Conservation (phyloP, 1,140 invertebrate genomes). For the Neomicropteryx cornuta region DNA sequence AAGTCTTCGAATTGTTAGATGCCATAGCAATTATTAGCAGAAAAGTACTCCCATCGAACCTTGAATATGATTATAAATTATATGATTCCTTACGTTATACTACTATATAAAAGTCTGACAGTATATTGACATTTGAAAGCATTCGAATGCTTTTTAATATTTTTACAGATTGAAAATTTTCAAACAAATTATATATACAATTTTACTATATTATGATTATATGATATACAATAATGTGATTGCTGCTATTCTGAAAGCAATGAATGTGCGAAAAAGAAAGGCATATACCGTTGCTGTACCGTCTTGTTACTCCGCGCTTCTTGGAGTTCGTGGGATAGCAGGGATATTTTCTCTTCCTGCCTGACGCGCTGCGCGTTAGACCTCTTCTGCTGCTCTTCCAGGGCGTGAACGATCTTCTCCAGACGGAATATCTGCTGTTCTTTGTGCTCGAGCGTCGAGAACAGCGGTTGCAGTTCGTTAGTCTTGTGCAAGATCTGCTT, state of each 20-base stretch:
- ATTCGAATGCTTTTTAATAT: no score
- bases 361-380: conserved; percentile 45
- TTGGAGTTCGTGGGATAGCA: conserved; percentile 38
- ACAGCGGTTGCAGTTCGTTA: conserved; percentile 41
- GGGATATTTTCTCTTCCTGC: conserved; percentile 47
- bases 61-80: no score
- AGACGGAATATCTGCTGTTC: conserved; percentile 43
- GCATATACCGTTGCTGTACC: not conserved
- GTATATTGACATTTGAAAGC: no score
- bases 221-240: conserved; percentile 1
- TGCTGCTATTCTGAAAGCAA: not conserved
- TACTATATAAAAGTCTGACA: no score
- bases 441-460: conserved; percentile 39
- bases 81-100: no score
- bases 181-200: no score
- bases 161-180: no score
- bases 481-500: conserved; percentile 40
- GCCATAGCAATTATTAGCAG: no score
- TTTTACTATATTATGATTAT: not conserved
- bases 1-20: no score
- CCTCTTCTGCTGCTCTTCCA: conserved; percentile 48
- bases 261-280: no score
- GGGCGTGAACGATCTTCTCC: conserved; percentile 44
- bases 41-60: no score
- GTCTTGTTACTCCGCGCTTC: not conserved